Conservation (phyloP, 2,888 invertebrate genomes). For the Resseliella maxima region DNA sequence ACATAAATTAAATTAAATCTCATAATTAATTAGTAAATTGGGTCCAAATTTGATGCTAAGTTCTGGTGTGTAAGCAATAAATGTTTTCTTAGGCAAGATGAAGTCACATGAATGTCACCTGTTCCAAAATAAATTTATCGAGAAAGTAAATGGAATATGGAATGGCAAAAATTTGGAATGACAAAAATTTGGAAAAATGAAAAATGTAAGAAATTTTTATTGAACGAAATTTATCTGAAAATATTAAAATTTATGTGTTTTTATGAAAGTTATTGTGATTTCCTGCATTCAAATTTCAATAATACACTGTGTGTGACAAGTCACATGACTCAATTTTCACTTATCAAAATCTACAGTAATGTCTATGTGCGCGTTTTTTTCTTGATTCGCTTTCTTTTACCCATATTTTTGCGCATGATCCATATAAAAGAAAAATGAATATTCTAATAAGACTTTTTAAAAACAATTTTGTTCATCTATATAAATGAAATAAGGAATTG, state of each 20-base stretch:
- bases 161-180: too few relatives aligned
- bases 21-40: background rate
- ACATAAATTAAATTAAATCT: background rate
- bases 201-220: too few relatives aligned
- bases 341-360: slow-evolving; percentile 30
- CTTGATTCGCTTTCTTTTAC: background rate
- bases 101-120: slow-evolving; percentile 54
- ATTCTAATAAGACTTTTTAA: slow-evolving; percentile 14
- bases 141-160: too few relatives aligned
- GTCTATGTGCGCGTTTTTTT: slow-evolving; percentile 29
- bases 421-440: slow-evolving; percentile 6
- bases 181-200: too few relatives aligned
- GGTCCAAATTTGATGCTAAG: background rate
- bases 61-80: too few relatives aligned
- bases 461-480: background rate
- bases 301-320: slow-evolving; percentile 50
- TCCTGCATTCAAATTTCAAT: background rate
- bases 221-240: too few relatives aligned
- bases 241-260: too few relatives aligned
- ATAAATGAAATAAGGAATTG: background rate
- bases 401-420: background rate
- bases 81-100: background rate
- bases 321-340: slow-evolving; percentile 54
- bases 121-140: background rate
- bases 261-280: background rate